Percentiles rank a stretch among this genome's conserved stretches.
These are phyloP conservation scores for Loxodonta africana DNA, from an alignment of 2,113 vertebrate species.

Conservation along the genomic window DNA sequence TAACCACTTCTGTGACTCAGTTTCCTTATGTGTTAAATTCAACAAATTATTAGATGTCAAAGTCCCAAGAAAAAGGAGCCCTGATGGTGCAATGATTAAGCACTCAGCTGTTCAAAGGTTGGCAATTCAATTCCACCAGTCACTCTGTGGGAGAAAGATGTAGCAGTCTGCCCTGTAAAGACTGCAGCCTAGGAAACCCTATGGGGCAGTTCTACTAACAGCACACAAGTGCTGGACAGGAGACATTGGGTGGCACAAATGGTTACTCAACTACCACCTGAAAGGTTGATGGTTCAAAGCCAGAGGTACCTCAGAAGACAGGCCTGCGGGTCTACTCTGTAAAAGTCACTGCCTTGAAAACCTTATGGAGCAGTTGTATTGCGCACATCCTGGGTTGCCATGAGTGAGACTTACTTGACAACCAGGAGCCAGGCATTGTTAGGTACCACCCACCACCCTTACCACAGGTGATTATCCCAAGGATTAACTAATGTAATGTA, in stretches of 20 bases:
- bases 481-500: neutral
- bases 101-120: neutral
- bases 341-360: neutral
- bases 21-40: neutral
- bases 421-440: neutral
- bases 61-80: neutral
- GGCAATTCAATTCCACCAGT: no score
- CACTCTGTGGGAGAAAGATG: no score
- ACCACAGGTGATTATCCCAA: neutral
- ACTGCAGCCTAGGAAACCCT: no score
- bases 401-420: neutral
- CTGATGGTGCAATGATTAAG: neutral
- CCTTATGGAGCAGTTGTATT: neutral
- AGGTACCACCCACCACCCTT: neutral
- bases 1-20: neutral
- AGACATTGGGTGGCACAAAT: neutral
- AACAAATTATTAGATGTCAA: neutral
- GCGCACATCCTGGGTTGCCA: neutral
- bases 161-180: no score
- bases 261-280: neutral
- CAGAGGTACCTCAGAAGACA: neutral
- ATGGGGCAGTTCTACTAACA: no score
- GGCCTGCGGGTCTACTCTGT: neutral
- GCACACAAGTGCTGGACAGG: neutral
- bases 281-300: neutral